phyloP scores from a whole-genome alignment of 2,888 invertebrate genomes.

The Eutolmus rufibarbis region DNA sequence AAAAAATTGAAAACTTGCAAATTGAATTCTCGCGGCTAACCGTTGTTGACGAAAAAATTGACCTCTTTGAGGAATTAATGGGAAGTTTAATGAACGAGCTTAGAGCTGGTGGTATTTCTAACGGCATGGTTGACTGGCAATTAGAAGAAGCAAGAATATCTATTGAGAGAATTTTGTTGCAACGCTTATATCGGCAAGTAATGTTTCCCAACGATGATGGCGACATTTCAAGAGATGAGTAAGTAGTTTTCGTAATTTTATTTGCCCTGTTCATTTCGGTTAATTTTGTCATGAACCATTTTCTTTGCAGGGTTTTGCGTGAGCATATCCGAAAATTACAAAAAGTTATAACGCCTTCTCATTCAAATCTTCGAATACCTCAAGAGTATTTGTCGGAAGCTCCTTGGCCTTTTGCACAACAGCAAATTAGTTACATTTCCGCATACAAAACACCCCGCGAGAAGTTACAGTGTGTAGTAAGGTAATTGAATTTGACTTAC shows the following conservation, averaged over 20 bases:
- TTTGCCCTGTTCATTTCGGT: not conserved
- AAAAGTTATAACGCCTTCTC: constrained; percentile 76
- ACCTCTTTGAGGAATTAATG: constrained; percentile 84
- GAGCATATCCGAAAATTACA: constrained; percentile 88
- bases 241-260: constrained; percentile 57
- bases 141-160: constrained; percentile 79
- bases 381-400: constrained; percentile 88
- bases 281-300: not conserved
- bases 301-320: constrained; percentile 73
- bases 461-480: constrained; percentile 68
- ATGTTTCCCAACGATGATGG: constrained; percentile 97
- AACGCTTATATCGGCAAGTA: constrained; percentile 88
- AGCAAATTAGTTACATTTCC: constrained; percentile 84
- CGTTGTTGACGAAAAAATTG: constrained; percentile 90
- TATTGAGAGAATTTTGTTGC: constrained; percentile 91
- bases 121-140: constrained; percentile 70
- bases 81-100: constrained; percentile 73
- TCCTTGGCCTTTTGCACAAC: constrained; percentile 95
- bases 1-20: constrained; percentile 76
- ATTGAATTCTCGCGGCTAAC: constrained; percentile 80
- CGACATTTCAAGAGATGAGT: constrained; percentile 90
- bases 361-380: constrained; percentile 82
- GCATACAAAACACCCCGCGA: constrained; percentile 91
- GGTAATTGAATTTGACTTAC: constrained; percentile 52
- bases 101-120: constrained; percentile 75